phyloP scores from a whole-genome alignment of 2,888 invertebrate genomes.

The Chrysodeixis includens region DNA sequence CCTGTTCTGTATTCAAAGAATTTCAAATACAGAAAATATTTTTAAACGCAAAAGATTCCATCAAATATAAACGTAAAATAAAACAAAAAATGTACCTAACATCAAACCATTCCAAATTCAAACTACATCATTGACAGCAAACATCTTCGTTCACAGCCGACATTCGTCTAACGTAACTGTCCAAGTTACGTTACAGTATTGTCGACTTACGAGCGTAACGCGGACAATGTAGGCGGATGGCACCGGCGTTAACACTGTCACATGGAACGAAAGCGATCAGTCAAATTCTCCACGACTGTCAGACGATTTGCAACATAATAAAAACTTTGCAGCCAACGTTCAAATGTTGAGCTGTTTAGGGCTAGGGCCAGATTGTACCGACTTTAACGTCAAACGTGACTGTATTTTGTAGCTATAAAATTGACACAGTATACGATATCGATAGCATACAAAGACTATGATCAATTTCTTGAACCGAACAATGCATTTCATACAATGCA shows the following conservation, averaged over 20 bases:
- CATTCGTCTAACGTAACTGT: constrained; percentile 59
- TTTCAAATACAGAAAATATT: no score
- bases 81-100: background rate
- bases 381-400: background rate
- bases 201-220: constrained; percentile 50
- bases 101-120: constrained; percentile 10
- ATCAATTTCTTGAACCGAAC: constrained; percentile 45
- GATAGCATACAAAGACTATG: constrained; percentile 9
- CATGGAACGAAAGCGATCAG: constrained; percentile 80
- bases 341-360: constrained; percentile 23
- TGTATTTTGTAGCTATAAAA: background rate
- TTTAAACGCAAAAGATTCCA: no score
- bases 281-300: constrained; percentile 84
- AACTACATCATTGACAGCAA: constrained; percentile 41
- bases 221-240: constrained; percentile 64
- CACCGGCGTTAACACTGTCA: constrained; percentile 68
- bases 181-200: constrained; percentile 41
- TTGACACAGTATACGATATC: constrained; percentile 3
- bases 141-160: constrained; percentile 36
- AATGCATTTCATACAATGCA: constrained; percentile 38
- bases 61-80: background rate
- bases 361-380: constrained; percentile 1
- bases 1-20: no score
- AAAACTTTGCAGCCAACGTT: constrained; percentile 53
- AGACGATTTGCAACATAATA: constrained; percentile 80